A percentile compares a stretch with the other conserved stretches of the same genome.
Conservation (phyloP, 2,797 vertebrate genomes). For the Craterocephalus amniculus region DNA sequence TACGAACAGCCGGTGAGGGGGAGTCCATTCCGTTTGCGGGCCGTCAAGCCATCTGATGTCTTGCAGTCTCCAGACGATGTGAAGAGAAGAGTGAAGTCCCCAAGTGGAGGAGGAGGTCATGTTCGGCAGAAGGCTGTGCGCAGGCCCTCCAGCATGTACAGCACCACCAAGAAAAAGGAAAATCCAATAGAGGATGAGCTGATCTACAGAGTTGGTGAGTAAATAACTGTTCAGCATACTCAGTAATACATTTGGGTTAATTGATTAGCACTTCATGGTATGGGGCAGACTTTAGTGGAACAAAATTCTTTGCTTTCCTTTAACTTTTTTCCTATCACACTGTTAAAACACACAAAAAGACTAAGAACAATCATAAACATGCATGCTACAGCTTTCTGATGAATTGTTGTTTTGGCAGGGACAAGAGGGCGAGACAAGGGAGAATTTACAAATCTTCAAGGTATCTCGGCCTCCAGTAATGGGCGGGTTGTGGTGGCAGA, state of each 20-base stretch:
- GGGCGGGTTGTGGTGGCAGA: conserved; percentile 95
- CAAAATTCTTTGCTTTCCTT: not conserved
- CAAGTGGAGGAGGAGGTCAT: conserved; percentile 90
- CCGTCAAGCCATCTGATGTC: conserved; percentile 87
- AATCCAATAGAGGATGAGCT: conserved; percentile 97
- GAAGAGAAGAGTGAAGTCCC: conserved; percentile 94
- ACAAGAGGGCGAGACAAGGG: conserved; percentile 93
- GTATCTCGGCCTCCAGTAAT: conserved; percentile 90
- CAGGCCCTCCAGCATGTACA: conserved; percentile 96
- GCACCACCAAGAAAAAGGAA: conserved; percentile 95
- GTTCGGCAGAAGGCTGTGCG: conserved; percentile 94
- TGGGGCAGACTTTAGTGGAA: not conserved
- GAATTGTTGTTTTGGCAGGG: conserved; percentile 75
- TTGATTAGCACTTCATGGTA: not conserved
- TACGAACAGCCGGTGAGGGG: conserved; percentile 91
- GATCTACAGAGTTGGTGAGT: conserved; percentile 93
- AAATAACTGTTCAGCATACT: not conserved
- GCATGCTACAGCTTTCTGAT: not conserved
- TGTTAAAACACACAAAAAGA: not conserved
- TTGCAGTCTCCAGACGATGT: conserved; percentile 92
- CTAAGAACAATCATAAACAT: no score
- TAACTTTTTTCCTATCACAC: not conserved
- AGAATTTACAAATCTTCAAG: conserved; percentile 96
- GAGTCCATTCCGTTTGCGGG: conserved; percentile 89
- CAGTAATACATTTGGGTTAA: conserved; percentile 4